phyloP scores from a whole-genome alignment of 2,113 vertebrate species.

The Silurus meridionalis region DNA sequence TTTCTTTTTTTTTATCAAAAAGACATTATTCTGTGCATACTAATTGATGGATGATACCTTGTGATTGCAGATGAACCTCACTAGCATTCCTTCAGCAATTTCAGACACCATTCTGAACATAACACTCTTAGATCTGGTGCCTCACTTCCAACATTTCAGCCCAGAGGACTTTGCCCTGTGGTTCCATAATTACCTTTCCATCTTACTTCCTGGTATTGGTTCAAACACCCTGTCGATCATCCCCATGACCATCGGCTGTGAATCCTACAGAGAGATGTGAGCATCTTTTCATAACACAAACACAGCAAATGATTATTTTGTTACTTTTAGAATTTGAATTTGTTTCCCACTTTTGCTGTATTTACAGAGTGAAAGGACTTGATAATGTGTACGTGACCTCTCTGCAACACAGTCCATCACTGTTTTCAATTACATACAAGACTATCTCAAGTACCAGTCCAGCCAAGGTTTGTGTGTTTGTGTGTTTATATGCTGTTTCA shows the following conservation, averaged over 20 bases:
- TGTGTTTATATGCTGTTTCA: not conserved
- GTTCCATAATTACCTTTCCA: slow-evolving; percentile 55
- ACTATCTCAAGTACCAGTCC: slow-evolving; percentile 47
- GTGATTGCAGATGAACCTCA: not conserved
- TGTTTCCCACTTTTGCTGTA: not conserved
- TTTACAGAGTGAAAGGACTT: slow-evolving; percentile 54
- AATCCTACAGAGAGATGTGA: slow-evolving; percentile 56
- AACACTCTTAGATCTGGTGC: slow-evolving; percentile 55
- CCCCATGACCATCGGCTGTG: slow-evolving; percentile 59
- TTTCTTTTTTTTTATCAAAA: not conserved
- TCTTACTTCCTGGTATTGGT: slow-evolving; percentile 52
- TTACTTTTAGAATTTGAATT: too few relatives aligned
- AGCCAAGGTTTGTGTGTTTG: slow-evolving; percentile 40
- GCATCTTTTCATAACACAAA: not conserved
- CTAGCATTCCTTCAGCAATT: not conserved
- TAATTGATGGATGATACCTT: not conserved
- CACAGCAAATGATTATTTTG: not conserved
- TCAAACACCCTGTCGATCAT: slow-evolving; percentile 48
- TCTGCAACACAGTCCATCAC: slow-evolving; percentile 42
- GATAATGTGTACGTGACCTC: slow-evolving; percentile 48
- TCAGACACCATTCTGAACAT: slow-evolving; percentile 44
- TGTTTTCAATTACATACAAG: slow-evolving; percentile 46
- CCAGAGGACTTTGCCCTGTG: slow-evolving; percentile 50
- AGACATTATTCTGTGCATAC: not conserved
- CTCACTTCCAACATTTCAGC: slow-evolving; percentile 45